Evolutionary conservation across 1,140 invertebrate genomes (phyloP).

Genomic region (Fopius arisanus): DNA sequence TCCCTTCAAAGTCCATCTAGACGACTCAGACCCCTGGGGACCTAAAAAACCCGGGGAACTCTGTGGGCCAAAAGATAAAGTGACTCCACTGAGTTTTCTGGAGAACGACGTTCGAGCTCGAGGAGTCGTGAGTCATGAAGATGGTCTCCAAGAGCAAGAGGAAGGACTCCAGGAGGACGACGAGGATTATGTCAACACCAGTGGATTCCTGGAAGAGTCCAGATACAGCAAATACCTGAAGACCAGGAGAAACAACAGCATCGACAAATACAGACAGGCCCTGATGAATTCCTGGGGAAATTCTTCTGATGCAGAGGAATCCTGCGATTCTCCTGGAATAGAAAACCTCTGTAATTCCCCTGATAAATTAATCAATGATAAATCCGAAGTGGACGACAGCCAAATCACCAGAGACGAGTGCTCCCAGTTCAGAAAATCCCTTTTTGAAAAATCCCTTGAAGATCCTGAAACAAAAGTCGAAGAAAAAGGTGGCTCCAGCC

Average conservation of each 20-base stretch:
- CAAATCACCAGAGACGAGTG: no score
- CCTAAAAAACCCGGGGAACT: background rate
- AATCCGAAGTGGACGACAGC: no score
- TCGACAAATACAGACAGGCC: constrained; percentile 40
- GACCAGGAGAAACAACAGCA: constrained; percentile 49
- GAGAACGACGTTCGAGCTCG: constrained; percentile 27
- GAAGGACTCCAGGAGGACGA: background rate
- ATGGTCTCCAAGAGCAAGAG: background rate
- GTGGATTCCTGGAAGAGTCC: constrained; percentile 37
- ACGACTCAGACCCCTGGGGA: no score
- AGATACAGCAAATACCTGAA: constrained; percentile 55
- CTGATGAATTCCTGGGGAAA: no score
- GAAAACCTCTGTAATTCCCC: no score
- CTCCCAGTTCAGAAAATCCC: no score
- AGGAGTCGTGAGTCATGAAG: background rate
- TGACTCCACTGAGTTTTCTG: constrained; percentile 39
- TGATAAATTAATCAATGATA: no score
- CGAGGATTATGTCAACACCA: background rate
- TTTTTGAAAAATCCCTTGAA: no score
- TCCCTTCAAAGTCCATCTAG: background rate
- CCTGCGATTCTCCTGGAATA: background rate
- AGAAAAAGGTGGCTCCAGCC: no score
- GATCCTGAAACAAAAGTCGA: no score
- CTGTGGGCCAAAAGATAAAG: background rate
- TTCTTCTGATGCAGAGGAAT: no score